A percentile compares a stretch with the other conserved stretches of the same genome.
phyloP scores from a whole-genome alignment of 2,113 vertebrate species.

The Felis chaus region DNA sequence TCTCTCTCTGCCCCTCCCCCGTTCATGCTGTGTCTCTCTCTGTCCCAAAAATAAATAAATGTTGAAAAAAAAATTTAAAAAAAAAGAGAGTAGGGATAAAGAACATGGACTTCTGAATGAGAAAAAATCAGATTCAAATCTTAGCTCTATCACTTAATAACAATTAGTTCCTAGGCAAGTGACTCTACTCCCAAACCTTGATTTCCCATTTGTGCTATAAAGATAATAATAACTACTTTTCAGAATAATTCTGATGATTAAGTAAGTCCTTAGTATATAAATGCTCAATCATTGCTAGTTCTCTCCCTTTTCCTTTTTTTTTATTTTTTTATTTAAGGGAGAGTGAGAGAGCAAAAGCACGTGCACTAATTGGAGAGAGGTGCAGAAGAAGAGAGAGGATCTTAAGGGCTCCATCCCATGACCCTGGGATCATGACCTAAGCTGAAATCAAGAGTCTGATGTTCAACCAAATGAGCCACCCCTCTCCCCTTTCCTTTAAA shows the following conservation, averaged over 20 bases:
- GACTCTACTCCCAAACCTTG: neutral
- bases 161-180: neutral
- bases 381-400: no score
- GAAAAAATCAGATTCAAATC: neutral
- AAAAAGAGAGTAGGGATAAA: neutral
- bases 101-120: neutral
- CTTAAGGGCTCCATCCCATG: no score
- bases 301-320: neutral
- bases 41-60: no score
- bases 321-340: neutral
- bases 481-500: neutral
- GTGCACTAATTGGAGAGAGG: no score
- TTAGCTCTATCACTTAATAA: slow-evolving; percentile 9
- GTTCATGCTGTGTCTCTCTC: no score
- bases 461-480: no score
- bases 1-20: no score
- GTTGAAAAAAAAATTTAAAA: no score
- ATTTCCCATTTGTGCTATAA: neutral
- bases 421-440: no score
- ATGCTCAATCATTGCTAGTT: neutral
- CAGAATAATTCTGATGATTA: neutral
- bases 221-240: neutral
- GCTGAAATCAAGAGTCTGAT: no score
- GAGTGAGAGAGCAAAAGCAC: no score
- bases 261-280: neutral